Evolutionary conservation across 2,113 vertebrate species (phyloP).

Genomic region (Chiloscyllium plagiosum): DNA sequence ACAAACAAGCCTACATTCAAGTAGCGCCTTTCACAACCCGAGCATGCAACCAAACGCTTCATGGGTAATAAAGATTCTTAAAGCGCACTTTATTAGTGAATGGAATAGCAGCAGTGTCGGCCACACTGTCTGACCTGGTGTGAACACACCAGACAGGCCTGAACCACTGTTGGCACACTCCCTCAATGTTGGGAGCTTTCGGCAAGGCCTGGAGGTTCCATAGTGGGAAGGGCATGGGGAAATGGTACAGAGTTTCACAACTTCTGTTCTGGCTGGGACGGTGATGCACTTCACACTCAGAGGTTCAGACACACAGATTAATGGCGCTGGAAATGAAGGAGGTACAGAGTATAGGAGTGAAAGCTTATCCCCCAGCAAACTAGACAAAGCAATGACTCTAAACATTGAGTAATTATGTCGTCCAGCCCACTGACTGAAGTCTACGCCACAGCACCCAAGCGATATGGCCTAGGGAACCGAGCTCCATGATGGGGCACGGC

Average conservation of each 20-base stretch:
- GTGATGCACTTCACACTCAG: background rate
- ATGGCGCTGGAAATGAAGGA: background rate
- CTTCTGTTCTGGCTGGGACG: background rate
- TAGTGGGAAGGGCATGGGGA: background rate
- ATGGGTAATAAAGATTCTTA: background rate
- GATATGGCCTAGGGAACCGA: background rate
- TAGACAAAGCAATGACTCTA: background rate
- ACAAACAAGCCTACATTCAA: background rate
- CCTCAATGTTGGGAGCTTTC: too few species aligned
- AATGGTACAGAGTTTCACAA: background rate
- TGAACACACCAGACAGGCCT: background rate
- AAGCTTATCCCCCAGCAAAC: background rate
- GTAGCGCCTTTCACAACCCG: background rate
- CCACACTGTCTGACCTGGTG: background rate
- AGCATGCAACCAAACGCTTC: background rate
- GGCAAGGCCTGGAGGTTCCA: background rate
- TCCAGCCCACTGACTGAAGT: background rate
- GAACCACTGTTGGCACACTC: background rate
- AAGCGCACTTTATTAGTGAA: background rate
- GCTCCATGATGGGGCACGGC: background rate
- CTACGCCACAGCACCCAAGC: too few species aligned
- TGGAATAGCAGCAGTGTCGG: background rate
- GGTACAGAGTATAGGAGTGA: background rate
- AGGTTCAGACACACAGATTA: background rate
- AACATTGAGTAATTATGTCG: background rate